Evolutionary conservation across 1,140 invertebrate genomes (phyloP).

Genomic region (Drosophila novamexicana): DNA sequence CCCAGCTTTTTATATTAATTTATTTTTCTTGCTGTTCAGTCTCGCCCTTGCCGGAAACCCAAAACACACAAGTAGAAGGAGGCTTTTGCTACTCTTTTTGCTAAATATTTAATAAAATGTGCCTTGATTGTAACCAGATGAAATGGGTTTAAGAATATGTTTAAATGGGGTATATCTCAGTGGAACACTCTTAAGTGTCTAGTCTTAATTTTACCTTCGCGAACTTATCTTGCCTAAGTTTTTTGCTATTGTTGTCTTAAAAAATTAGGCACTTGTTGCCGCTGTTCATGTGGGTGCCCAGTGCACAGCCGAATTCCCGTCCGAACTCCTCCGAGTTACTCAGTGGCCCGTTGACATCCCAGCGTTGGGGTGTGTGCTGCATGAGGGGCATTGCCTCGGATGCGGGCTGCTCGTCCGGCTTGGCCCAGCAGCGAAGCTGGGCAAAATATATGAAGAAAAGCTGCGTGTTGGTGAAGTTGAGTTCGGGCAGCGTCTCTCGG

Average conservation of each 20-base stretch:
- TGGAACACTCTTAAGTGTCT: no score
- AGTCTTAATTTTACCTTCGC: neutral
- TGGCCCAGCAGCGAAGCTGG: slow-evolving; percentile 84
- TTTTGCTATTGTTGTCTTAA: slow-evolving; percentile 13
- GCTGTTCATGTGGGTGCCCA: slow-evolving; percentile 73
- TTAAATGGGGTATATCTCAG: neutral
- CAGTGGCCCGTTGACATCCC: slow-evolving; percentile 71
- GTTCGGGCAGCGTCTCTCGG: slow-evolving; percentile 62
- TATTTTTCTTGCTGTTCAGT: slow-evolving; percentile 32
- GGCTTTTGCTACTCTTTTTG: no score
- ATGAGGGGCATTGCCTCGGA: slow-evolving; percentile 59
- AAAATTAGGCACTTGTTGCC: slow-evolving; percentile 75
- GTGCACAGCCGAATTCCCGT: slow-evolving; percentile 64
- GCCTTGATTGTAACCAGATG: no score
- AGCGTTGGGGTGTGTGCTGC: slow-evolving; percentile 65
- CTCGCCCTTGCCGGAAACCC: no score
- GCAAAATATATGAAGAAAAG: slow-evolving; percentile 91
- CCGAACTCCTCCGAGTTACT: slow-evolving; percentile 70
- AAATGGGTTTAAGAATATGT: no score
- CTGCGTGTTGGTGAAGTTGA: slow-evolving; percentile 85
- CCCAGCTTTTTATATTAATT: slow-evolving; percentile 49
- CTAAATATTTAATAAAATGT: no score
- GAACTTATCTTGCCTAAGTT: no score
- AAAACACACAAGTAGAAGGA: no score
- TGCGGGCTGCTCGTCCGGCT: slow-evolving; percentile 27